Conservation (phyloP, 1,140 invertebrate genomes). For the Euwallacea fornicatus region DNA sequence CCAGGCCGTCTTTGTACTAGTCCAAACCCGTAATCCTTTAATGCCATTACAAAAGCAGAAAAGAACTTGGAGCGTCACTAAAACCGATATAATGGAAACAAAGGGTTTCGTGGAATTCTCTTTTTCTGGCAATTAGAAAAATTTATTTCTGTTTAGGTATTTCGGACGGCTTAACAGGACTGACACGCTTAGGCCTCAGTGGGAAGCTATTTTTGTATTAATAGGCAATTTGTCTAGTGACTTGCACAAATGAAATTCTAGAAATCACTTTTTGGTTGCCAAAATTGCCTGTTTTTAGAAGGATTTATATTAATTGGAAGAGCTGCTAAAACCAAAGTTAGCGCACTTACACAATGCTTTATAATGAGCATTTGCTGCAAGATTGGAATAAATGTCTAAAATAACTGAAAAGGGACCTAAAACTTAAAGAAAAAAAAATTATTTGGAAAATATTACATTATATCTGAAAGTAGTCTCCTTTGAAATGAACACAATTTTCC, state of each 20-base stretch:
- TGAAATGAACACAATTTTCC: no score
- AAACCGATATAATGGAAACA: constrained; percentile 14
- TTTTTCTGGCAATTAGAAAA: constrained; percentile 19
- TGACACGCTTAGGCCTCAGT: constrained; percentile 17
- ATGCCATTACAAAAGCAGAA: neutral
- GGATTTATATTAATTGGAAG: no score
- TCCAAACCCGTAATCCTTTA: neutral
- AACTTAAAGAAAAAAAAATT: no score
- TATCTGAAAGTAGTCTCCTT: no score
- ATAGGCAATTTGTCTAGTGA: constrained; percentile 30
- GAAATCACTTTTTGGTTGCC: neutral
- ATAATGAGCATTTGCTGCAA: no score
- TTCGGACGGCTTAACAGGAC: constrained; percentile 17
- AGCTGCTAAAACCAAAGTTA: no score
- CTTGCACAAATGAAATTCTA: constrained; percentile 19
- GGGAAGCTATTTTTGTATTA: constrained; percentile 28
- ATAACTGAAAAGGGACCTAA: no score
- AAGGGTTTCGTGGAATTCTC: constrained; percentile 14
- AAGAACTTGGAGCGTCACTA: neutral
- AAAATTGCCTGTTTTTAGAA: no score
- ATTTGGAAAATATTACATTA: no score
- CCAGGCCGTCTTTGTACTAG: neutral
- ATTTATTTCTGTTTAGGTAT: constrained; percentile 32
- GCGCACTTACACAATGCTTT: no score
- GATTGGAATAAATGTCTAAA: no score